Percentiles rank a stretch among this genome's conserved stretches.
Conservation (phyloP, 2,113 vertebrate species). For the Crotalus tigris region DNA sequence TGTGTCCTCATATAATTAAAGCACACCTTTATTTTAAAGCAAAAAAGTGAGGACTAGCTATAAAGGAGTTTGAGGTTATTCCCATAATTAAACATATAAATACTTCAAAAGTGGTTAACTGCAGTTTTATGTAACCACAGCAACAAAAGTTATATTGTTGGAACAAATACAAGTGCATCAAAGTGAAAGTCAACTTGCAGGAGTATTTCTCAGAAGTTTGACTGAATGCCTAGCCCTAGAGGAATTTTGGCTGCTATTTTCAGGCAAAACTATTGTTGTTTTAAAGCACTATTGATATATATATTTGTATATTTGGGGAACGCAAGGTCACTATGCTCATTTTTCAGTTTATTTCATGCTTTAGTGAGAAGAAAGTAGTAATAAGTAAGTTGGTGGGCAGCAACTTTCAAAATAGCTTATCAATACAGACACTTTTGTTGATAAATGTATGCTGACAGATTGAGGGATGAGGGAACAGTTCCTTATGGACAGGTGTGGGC, state of each 20-base stretch:
- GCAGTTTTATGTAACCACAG: background rate
- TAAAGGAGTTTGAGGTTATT: background rate
- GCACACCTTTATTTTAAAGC: background rate
- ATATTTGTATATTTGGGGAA: background rate
- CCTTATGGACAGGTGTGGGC: background rate
- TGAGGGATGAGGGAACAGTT: background rate
- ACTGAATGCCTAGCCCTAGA: background rate
- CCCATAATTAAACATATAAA: background rate
- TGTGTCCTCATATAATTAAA: background rate
- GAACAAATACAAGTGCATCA: background rate
- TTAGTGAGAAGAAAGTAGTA: background rate
- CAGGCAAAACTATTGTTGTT: background rate
- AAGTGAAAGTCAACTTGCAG: background rate
- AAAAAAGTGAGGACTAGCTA: background rate
- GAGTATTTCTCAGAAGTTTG: background rate
- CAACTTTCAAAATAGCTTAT: background rate
- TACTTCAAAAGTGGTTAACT: background rate
- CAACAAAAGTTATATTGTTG: conserved; percentile 1
- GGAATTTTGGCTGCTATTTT: background rate
- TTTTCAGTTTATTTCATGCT: background rate
- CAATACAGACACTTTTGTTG: background rate
- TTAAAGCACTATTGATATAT: background rate
- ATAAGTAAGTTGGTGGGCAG: background rate
- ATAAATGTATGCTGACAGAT: background rate
- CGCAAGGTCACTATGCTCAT: background rate